A percentile compares a stretch with the other conserved stretches of the same genome.
Evolutionary conservation across 2,888 invertebrate species (phyloP).

Genomic region (Pilophorus perplexus): DNA sequence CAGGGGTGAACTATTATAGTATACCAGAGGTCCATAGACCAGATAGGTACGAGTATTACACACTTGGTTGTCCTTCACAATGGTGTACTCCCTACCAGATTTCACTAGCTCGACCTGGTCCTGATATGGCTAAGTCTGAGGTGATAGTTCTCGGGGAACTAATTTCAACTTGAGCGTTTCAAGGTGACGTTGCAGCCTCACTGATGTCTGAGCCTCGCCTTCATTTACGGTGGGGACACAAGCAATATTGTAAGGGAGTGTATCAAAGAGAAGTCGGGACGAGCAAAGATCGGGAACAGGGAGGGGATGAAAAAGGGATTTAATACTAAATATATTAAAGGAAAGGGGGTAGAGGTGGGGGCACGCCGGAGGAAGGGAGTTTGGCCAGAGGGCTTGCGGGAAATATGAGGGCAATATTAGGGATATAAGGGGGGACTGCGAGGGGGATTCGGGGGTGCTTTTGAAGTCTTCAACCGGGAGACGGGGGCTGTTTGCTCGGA

Average conservation of each 20-base stretch:
- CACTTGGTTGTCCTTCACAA: no score
- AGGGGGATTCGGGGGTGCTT: conserved; percentile 1
- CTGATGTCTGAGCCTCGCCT: conserved; percentile 15
- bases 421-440: conserved; percentile 23
- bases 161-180: no score
- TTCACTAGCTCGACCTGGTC: no score
- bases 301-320: conserved; percentile 40
- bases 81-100: no score
- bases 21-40: no score
- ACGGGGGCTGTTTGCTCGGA: conserved; percentile 27
- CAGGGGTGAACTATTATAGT: no score
- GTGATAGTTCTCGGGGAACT: no score
- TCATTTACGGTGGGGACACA: conserved; percentile 16
- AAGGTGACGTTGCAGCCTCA: no score
- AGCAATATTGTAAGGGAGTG: conserved; percentile 24
- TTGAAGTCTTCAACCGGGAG: conserved; percentile 40
- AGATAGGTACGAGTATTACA: no score
- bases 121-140: no score
- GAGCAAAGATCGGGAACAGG: background rate
- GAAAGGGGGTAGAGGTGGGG: no score
- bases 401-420: conserved; percentile 42
- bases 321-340: conserved; percentile 42
- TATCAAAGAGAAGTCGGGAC: background rate
- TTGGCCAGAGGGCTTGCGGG: conserved; percentile 30
- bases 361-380: no score